phyloP scores from a whole-genome alignment of 2,113 vertebrate genomes.

The Gopherus flavomarginatus region DNA sequence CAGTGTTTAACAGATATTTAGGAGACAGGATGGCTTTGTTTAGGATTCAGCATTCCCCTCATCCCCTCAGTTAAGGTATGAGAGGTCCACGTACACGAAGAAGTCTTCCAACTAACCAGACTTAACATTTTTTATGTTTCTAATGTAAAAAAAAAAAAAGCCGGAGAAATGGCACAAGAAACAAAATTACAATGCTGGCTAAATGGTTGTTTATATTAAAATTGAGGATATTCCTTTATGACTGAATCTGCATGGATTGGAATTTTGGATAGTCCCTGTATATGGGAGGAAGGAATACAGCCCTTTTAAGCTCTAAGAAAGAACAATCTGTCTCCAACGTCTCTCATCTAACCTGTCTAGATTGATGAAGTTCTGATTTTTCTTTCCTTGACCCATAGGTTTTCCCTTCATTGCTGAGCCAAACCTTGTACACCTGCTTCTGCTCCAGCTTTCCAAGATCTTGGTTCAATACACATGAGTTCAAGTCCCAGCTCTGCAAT shows the following conservation, averaged over 20 bases:
- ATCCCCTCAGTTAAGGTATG: neutral
- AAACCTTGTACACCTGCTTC: slow-evolving; percentile 73
- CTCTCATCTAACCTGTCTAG: neutral
- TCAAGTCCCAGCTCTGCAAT: slow-evolving; percentile 72
- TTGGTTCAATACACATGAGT: slow-evolving; percentile 66
- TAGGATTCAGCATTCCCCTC: neutral
- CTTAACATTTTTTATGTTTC: neutral
- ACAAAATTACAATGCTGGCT: neutral
- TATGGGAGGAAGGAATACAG: neutral
- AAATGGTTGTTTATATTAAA: neutral
- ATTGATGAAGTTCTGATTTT: neutral
- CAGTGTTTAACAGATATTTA: neutral
- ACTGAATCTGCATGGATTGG: neutral
- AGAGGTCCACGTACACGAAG: neutral
- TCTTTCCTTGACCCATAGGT: slow-evolving; percentile 17
- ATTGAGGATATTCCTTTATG: neutral
- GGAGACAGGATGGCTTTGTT: neutral
- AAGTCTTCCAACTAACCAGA: neutral
- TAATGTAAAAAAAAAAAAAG: neutral
- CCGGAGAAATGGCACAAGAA: neutral
- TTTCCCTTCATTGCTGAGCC: slow-evolving; percentile 67
- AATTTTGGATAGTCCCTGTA: neutral
- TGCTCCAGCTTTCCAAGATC: slow-evolving; percentile 75
- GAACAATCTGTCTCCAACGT: rapidly evolving
- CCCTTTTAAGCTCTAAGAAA: slow-evolving; percentile 5